Conservation (phyloP, 1,140 invertebrate genomes). For the Lucilia sericata region DNA sequence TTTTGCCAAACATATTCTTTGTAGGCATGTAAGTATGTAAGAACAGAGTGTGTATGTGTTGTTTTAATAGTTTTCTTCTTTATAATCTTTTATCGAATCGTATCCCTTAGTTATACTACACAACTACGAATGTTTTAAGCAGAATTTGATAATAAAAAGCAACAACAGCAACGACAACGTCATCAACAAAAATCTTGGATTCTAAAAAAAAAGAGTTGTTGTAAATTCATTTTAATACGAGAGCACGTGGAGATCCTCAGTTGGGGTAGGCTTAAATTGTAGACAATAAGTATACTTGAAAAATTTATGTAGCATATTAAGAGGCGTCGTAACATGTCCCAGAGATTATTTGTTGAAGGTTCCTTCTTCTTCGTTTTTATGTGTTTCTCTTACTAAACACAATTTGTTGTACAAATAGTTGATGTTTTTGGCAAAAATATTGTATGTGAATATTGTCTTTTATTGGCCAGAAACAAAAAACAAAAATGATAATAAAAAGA, state of each 20-base stretch:
- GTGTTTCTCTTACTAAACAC: neutral
- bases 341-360: slow-evolving; percentile 36
- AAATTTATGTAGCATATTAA: slow-evolving; percentile 42
- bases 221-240: neutral
- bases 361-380: neutral
- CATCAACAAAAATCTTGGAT: neutral
- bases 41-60: no score
- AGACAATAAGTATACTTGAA: slow-evolving; percentile 44
- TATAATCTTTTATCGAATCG: slow-evolving; percentile 21
- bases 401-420: neutral
- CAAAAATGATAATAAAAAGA: neutral
- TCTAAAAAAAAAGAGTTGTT: neutral
- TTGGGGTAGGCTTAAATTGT: neutral
- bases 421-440: slow-evolving; percentile 23
- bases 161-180: neutral
- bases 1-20: neutral
- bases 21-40: neutral
- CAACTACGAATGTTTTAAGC: neutral
- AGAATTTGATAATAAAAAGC: neutral
- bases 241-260: neutral
- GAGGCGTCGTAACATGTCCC: slow-evolving; percentile 40
- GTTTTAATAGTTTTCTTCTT: neutral
- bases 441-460: slow-evolving; percentile 37
- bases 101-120: neutral
- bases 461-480: slow-evolving; percentile 27